Evolutionary conservation across 1,140 invertebrate genomes (phyloP).

Genomic region (Bombus sibiricus): DNA sequence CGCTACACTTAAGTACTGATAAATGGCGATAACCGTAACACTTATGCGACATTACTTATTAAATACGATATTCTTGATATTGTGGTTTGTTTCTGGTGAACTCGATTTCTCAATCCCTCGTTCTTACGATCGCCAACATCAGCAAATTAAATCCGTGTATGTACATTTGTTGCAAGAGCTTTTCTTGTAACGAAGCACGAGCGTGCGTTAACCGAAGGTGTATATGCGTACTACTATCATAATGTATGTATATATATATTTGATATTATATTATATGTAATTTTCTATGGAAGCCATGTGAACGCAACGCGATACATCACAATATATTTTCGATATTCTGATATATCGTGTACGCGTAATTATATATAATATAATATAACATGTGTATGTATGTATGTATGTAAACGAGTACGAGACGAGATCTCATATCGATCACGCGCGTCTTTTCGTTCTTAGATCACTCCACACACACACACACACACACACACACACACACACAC

Average conservation of each 20-base stretch:
- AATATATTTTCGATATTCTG: conserved; percentile 28
- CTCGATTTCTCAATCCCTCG: neutral
- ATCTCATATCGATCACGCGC: conserved; percentile 35
- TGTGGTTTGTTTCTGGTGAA: neutral
- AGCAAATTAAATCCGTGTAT: neutral
- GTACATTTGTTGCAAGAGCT: conserved; percentile 15
- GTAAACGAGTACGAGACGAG: conserved; percentile 39
- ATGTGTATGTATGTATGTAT: conserved; percentile 25
- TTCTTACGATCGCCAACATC: neutral
- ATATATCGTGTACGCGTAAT: conserved; percentile 22
- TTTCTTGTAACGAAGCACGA: neutral
- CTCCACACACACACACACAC: conserved; percentile 18
- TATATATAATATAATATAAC: conserved; percentile 40
- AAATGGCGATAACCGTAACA: neutral
- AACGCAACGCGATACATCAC: conserved; percentile 15
- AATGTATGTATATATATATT: conserved; percentile 10
- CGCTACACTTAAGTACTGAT: neutral
- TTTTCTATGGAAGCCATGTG: conserved; percentile 17
- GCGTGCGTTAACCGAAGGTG: neutral
- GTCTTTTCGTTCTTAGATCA: conserved; percentile 29
- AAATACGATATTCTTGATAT: neutral
- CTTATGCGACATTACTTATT: neutral
- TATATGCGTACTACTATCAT: neutral
- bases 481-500: neutral
- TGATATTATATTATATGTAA: conserved; percentile 46